Evolutionary conservation across 23 tunicate species (phyloP).

Genomic region (Ciona savignyi): DNA sequence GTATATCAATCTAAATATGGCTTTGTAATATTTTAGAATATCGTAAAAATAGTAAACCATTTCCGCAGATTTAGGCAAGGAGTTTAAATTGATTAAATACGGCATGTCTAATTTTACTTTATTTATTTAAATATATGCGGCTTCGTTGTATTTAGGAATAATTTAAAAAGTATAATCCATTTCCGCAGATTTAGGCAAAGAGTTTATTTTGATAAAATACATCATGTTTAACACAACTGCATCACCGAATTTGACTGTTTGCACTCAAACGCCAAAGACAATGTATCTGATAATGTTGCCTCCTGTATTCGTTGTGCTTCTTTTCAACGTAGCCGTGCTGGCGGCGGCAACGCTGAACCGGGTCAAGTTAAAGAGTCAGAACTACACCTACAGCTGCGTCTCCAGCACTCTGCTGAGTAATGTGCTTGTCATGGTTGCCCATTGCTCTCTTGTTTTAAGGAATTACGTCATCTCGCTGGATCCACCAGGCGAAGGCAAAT

Average conservation of each 20-base stretch:
- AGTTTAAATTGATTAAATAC: too few relatives aligned
- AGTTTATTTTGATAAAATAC: too few relatives aligned
- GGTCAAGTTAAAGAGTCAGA: conserved; percentile 30
- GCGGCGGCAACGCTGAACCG: not conserved
- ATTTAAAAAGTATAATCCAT: too few relatives aligned
- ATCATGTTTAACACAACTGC: not conserved
- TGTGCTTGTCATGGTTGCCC: conserved; percentile 3
- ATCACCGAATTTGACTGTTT: not conserved
- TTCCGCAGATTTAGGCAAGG: too few relatives aligned
- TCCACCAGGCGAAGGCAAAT: not conserved
- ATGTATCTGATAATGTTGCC: not conserved
- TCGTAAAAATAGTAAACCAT: too few relatives aligned
- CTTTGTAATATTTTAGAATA: too few relatives aligned
- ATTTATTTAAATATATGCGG: too few relatives aligned
- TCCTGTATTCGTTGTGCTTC: not conserved
- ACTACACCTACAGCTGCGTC: conserved; percentile 74
- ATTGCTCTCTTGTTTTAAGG: not conserved
- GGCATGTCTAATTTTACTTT: too few relatives aligned
- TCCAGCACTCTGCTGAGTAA: conserved; percentile 78
- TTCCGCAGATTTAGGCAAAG: too few relatives aligned
- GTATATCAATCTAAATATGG: too few relatives aligned
- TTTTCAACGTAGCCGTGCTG: not conserved
- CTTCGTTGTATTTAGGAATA: too few relatives aligned
- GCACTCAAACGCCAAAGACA: not conserved
- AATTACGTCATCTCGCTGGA: not conserved